These are phyloP conservation scores for Elmis aenea DNA, from an alignment of 2,888 invertebrate species.

Conservation along the genomic window DNA sequence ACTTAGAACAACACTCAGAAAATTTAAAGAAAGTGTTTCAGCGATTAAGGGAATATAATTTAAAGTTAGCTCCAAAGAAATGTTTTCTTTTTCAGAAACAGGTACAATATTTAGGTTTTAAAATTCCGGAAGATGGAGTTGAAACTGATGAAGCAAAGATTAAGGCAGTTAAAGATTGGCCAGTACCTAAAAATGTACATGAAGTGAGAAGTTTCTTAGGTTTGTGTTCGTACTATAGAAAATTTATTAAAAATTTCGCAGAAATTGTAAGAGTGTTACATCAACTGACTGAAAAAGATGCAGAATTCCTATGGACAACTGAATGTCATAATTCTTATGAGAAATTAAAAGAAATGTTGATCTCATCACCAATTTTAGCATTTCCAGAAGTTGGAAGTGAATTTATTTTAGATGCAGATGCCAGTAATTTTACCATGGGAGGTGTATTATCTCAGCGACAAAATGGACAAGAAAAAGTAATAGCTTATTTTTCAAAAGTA, in stretches of 20 bases:
- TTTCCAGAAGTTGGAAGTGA: background rate
- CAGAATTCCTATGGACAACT: slow-evolving; percentile 5
- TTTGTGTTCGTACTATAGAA: slow-evolving; percentile 11
- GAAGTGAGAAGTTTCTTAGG: background rate
- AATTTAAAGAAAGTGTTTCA: no score
- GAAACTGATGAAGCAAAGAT: slow-evolving; percentile 7
- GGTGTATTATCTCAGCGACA: slow-evolving; percentile 8
- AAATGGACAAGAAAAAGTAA: slow-evolving; percentile 19
- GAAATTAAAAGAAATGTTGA: background rate
- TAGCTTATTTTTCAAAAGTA: slow-evolving; percentile 25
- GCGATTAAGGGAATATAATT: background rate
- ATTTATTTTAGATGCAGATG: slow-evolving; percentile 7
- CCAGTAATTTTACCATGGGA: slow-evolving; percentile 12
- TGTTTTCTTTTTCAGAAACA: no score
- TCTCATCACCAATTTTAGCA: background rate
- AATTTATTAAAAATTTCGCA: slow-evolving; percentile 19
- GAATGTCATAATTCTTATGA: background rate
- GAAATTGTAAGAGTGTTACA: no score
- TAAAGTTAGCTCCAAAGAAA: slow-evolving; percentile 5
- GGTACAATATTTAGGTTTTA: slow-evolving; percentile 15
- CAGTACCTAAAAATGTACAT: slow-evolving; percentile 16
- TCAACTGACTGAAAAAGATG: slow-evolving; percentile 13
- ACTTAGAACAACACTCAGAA: slow-evolving; percentile 18
- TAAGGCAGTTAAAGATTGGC: slow-evolving; percentile 17
- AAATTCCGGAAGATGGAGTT: no score